Percentiles rank a stretch among this genome's conserved stretches.
These are phyloP conservation scores for Lutjanus campechanus DNA, from an alignment of 2,797 vertebrate species.

Conservation along the genomic window DNA sequence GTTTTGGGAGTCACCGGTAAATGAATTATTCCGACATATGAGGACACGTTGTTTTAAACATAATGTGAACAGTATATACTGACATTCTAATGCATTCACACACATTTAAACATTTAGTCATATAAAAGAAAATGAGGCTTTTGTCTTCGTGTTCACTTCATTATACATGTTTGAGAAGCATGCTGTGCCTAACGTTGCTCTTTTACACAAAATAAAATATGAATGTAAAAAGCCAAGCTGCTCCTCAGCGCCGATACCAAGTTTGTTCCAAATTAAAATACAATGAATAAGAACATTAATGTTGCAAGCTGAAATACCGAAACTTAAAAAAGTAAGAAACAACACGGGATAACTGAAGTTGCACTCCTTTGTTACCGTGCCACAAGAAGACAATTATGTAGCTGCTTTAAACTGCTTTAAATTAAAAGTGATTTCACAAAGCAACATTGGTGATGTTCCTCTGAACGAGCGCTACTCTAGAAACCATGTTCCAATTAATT, in stretches of 20 bases:
- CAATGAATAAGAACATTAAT: background rate
- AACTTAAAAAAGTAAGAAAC: background rate
- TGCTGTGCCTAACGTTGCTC: constrained; percentile 2
- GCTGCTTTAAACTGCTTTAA: background rate
- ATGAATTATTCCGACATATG: no score
- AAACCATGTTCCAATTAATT: constrained; percentile 19
- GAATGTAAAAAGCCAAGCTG: constrained; percentile 10
- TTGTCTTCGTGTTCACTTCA: constrained; percentile 7
- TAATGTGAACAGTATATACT: background rate
- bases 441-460: background rate
- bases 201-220: constrained; percentile 25
- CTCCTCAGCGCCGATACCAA: background rate
- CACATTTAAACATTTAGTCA: background rate
- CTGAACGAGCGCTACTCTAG: background rate
- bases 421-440: constrained; percentile 1
- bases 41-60: background rate
- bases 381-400: background rate
- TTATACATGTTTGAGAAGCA: background rate
- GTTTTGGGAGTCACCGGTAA: no score
- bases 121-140: background rate
- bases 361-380: background rate
- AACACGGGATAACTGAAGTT: background rate
- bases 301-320: background rate
- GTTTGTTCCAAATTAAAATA: background rate
- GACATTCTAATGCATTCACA: background rate